These are phyloP conservation scores for Cheilosia vernalis DNA, from an alignment of 2,888 invertebrate genomes.

Conservation along the genomic window DNA sequence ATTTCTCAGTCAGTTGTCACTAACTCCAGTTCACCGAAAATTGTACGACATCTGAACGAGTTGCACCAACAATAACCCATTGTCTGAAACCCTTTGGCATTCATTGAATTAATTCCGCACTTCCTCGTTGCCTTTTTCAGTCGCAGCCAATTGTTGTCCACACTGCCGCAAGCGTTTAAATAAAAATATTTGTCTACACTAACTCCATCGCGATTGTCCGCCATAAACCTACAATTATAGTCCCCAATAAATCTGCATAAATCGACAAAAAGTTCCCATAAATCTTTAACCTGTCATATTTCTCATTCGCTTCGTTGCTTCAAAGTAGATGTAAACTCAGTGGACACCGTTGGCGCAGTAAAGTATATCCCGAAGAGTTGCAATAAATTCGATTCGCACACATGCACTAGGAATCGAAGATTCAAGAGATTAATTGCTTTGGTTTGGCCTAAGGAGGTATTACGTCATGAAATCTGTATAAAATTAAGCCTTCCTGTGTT, in stretches of 20 bases:
- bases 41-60: no score
- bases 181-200: constrained; percentile 1
- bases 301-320: constrained; percentile 33
- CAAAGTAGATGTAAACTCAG: constrained; percentile 21
- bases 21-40: no score
- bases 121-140: neutral
- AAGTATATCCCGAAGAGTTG: constrained; percentile 21
- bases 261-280: constrained; percentile 49
- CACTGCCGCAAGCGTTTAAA: neutral
- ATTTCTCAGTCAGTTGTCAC: neutral
- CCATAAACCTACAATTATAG: neutral
- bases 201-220: neutral
- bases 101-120: neutral
- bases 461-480: constrained; percentile 20
- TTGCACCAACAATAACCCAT: neutral
- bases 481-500: constrained; percentile 11
- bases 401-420: constrained; percentile 47
- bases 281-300: constrained; percentile 49
- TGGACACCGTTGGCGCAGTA: constrained; percentile 9
- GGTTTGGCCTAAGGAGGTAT: constrained; percentile 45
- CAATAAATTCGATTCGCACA: constrained; percentile 42
- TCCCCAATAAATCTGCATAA: constrained; percentile 36
- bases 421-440: constrained; percentile 55
- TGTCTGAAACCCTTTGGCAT: neutral
- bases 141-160: neutral